Conservation (phyloP, 2,797 vertebrate genomes). For the Kryptolebias ocellatus region DNA sequence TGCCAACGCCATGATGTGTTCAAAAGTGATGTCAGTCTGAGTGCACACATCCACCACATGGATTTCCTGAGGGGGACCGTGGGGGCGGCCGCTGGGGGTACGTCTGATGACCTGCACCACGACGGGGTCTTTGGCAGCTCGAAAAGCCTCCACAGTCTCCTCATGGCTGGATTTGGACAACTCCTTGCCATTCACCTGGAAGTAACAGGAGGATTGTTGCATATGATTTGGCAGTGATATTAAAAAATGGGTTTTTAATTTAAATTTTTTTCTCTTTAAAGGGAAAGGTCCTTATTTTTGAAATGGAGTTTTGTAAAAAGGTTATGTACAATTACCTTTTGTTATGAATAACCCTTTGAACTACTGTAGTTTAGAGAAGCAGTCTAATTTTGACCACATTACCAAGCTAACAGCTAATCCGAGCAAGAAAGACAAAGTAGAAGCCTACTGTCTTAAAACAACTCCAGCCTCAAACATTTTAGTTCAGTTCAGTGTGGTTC, state of each 20-base stretch:
- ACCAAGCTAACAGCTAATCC: too few relatives aligned
- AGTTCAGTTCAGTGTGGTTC: too few relatives aligned
- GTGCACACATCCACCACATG: slow-evolving; percentile 92
- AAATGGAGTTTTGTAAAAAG: too few relatives aligned
- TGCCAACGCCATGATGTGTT: slow-evolving; percentile 95
- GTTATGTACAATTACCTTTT: too few relatives aligned
- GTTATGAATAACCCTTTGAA: too few relatives aligned
- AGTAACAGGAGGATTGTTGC: slow-evolving; percentile 6
- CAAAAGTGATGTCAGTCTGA: slow-evolving; percentile 98
- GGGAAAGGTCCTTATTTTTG: too few relatives aligned
- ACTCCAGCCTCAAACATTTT: too few relatives aligned
- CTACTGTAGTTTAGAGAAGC: too few relatives aligned
- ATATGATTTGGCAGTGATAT: background rate
- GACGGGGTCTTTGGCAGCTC: slow-evolving; percentile 92
- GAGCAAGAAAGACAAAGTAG: too few relatives aligned
- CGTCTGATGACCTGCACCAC: slow-evolving; percentile 94
- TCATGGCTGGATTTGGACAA: slow-evolving; percentile 95
- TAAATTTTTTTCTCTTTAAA: background rate
- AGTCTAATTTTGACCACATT: too few relatives aligned
- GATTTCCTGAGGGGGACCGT: slow-evolving; percentile 85
- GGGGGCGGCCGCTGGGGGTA: slow-evolving; percentile 84
- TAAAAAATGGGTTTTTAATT: background rate
- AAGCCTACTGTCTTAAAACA: too few relatives aligned
- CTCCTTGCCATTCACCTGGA: slow-evolving; percentile 95
- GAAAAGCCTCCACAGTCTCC: slow-evolving; percentile 91